These are phyloP conservation scores for Bergia puertoricense DNA, from an alignment of 92 coral and sea anemone species.

Conservation along the genomic window DNA sequence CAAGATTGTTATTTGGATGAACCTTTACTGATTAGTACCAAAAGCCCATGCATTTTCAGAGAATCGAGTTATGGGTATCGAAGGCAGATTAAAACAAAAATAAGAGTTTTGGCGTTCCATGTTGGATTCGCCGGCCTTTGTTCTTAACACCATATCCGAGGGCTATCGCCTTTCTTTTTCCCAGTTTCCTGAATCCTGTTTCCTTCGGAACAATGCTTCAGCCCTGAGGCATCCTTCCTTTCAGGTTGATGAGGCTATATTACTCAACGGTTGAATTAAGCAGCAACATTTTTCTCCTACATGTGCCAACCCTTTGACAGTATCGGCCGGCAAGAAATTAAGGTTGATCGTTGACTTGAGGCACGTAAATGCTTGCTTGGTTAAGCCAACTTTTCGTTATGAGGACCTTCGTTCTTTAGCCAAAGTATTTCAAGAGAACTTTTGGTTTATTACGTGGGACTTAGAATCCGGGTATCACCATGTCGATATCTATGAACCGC, in stretches of 20 bases:
- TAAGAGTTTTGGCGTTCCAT: neutral
- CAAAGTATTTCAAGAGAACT: slow-evolving; percentile 27
- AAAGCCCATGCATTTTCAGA: too few species aligned
- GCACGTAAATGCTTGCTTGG: slow-evolving; percentile 21
- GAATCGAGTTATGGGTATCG: too few species aligned
- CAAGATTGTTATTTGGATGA: too few species aligned
- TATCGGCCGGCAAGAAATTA: slow-evolving; percentile 31
- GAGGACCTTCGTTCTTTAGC: slow-evolving; percentile 33
- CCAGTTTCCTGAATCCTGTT: neutral
- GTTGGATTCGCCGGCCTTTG: slow-evolving; percentile 30
- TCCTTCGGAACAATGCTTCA: slow-evolving; percentile 17
- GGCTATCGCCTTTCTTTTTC: slow-evolving; percentile 25
- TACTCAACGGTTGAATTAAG: slow-evolving; percentile 3
- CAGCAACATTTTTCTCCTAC: slow-evolving; percentile 18
- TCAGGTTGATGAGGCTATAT: slow-evolving; percentile 12
- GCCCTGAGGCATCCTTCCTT: slow-evolving; percentile 18
- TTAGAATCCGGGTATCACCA: neutral
- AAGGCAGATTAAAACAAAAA: neutral
- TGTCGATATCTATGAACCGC: too few species aligned
- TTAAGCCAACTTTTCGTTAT: slow-evolving; percentile 2
- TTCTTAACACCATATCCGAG: neutral
- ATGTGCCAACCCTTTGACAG: slow-evolving; percentile 43
- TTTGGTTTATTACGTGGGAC: slow-evolving; percentile 44
- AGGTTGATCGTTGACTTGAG: slow-evolving; percentile 33
- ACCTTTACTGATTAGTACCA: too few species aligned